Evolutionary conservation across 2,797 vertebrate species (phyloP), one percentile per base, ranked within the genome.

Genomic region (Rhinichthys osculus): DNA sequence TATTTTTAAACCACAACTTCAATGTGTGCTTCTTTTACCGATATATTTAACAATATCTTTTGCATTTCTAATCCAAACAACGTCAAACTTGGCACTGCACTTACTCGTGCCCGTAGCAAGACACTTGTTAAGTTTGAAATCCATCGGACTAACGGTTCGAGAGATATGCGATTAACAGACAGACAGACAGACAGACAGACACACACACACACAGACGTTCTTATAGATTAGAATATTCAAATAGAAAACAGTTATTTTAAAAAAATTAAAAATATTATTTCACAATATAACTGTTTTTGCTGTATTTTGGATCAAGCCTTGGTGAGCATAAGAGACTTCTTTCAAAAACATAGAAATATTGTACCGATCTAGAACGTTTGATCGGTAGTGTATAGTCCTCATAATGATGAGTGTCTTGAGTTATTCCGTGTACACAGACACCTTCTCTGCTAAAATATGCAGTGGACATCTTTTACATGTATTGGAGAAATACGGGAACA

Each of bases 401-500:
- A 59, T 13, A 17, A 21, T 1, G 3, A 21, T 52, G 16, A 44
- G 47, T n/a, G 14, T 44, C 27, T 40, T 1, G 40, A 59, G 7
- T 82, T 89, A 91, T 71, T 90, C 91, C 5, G 79, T 88, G 33
- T 81, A 88, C 47, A 92, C 89, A 1, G 89, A 89, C 71, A 92
- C 90, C 57, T 88, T 91, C 67, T 89, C 90, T 2, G 87, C 44
- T 42, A 87, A 80, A 57, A 91, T 71, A n/a, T 70, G 78, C 16
- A 92, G 69, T 0, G 89, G 78, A 78, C 90, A 67, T 21, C 87
- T 88, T 44, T 89, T 90, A 76, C 89, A 90, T 5, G 89, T 80
- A 62, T 85, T 90, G 42, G 89, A 91, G 82, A 92, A 90, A 85
- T 88, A 91, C 0, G 91, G 90, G 81, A 85, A 90, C 7, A 92